Conservation (phyloP, 2,888 invertebrate genomes). For the Pyrrhosoma nymphula region DNA sequence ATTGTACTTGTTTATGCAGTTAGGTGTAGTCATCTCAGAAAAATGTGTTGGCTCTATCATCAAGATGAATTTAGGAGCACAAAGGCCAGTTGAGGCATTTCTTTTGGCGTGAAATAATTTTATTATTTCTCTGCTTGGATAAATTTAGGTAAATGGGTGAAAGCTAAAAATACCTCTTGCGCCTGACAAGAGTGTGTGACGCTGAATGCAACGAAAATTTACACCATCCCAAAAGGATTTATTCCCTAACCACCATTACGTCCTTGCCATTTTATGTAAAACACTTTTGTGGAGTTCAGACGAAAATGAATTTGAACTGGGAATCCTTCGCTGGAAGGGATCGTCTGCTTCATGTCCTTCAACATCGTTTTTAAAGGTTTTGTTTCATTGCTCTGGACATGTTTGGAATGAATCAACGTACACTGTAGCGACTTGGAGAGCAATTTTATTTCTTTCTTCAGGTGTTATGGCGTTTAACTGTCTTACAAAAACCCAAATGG, state of each 20-base stretch:
- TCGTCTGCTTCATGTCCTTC: neutral
- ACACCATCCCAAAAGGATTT: too few species aligned
- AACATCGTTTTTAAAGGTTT: neutral
- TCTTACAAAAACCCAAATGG: neutral
- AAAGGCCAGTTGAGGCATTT: too few species aligned
- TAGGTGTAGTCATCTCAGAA: too few species aligned
- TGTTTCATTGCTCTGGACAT: neutral
- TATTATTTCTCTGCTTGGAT: too few species aligned
- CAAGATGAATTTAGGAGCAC: too few species aligned
- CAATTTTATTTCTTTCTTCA: neutral
- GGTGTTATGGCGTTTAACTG: neutral
- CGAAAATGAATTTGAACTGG: neutral
- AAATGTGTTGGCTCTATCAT: too few species aligned
- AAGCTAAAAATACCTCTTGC: too few species aligned
- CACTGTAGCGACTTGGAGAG: neutral
- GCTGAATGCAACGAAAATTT: too few species aligned
- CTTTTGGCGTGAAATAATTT: too few species aligned
- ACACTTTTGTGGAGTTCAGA: neutral
- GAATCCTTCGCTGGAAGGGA: neutral
- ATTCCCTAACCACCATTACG: neutral
- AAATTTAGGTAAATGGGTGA: too few species aligned
- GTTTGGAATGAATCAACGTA: neutral
- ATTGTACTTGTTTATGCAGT: too few species aligned
- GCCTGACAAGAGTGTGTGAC: too few species aligned
- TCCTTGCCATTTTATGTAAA: neutral